Base-by-base conservation (phyloP, 2,113 vertebrate genomes). In the Rhinogobius similis region DNA sequence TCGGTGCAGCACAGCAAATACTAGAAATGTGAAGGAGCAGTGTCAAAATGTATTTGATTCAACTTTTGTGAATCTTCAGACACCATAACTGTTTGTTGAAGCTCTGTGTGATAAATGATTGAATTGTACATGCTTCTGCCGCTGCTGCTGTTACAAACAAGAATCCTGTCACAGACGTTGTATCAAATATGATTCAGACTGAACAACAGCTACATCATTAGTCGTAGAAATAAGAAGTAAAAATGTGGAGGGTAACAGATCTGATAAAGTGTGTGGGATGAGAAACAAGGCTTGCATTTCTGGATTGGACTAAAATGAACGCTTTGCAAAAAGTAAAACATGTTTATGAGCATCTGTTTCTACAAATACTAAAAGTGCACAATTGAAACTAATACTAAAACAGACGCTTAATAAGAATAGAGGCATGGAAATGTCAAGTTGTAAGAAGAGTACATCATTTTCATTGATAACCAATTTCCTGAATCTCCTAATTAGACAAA, bases 211-310 rank as follows among this genome's bases (percentile, higher is more conserved):
- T 20, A 65, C 66, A 39, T 41, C 29, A 73, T 73, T 73, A 50
- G 62, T 23, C 7, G 5, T 56, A 44, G 32, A 21, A 43, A 32
- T 5, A 64, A 73, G 58, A 11, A 36, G 48, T 65, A 65, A 55
- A 38, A 65, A 39, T 32, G 75, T 70, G 63, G n/a, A 63, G 48
- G 68, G 56, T 66, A 69, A 69, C 18, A 63, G 50, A 76, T 70
- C 23, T 44, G 24, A 70, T 70, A 20, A 21, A 24, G 43, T 39
- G 65, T 18, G 67, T 68, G 52, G 44, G 32, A 12, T 21, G 59
- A 16, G 58, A 29, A 36, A 39, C 52, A 55, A 1, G 48, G 23
- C 24, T 56, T 56, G n/a, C n/a, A 11, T 10, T 10, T 53, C 9
- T 23, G 21, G 50, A 23, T 53, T 23, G 6, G n/a, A 21, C n/a